Evolutionary conservation across 1,140 invertebrate genomes (phyloP), one percentile per base, ranked within the genome.

Genomic region (Sipha flava): DNA sequence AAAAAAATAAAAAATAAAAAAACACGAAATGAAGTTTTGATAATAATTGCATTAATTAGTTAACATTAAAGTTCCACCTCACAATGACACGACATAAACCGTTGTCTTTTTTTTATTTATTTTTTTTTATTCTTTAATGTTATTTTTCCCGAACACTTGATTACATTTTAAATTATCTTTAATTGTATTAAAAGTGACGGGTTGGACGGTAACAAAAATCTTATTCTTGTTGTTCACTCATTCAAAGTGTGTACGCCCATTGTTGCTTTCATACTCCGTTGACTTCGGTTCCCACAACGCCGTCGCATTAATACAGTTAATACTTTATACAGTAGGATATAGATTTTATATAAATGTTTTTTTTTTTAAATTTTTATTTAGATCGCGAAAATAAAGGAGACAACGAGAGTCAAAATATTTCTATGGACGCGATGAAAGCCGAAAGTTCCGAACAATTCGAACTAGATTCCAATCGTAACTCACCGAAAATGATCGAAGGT

Each of bases 81-180:
- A 77, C 52, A 77, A 77, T 77, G 73, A 77, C 73, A 77, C 29
- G 73, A 77, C 73, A 77, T 54, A 77, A 77, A 57, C 52, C 73
- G 73, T 77, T 77, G 52, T 40, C 34, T 57, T 16, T 77, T 75
- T 75, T 57, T 75, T 54, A n/a, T 64, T 23, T 66, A 54, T 52
- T 75, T 7, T 66, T 75, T 52, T 75, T 7, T 75, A 77, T 77
- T 77, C 73, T 77, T 77, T 77, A 59, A 77, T 59, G 73, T 77
- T 77, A 57, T 77, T 77, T 77, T 77, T 77, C 34, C 21, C 43
- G 72, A 77, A 77, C 73, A 77, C 73, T 77, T 77, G 73, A 77
- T 77, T 77, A 77, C 73, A 77, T 77, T 77, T 77, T 77, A 77
- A 77, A 77, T 77, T 77, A 77, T 77, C 73, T 77, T 77, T 77